phyloP scores from a whole-genome alignment of 2,113 vertebrate genomes.

The Xiphorhynchus elegans region DNA sequence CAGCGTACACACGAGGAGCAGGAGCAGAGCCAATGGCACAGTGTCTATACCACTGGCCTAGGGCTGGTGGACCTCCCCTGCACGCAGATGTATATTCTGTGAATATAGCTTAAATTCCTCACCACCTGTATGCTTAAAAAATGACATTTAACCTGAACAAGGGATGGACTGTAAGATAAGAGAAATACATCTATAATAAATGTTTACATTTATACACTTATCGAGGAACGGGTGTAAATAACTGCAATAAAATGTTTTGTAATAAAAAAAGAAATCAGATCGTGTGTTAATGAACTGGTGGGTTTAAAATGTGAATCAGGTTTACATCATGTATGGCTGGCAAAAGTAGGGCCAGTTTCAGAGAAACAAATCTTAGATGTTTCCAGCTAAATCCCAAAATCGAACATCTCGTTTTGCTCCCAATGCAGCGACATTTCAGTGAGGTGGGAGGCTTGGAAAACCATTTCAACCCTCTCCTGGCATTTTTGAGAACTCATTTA shows the following conservation, averaged over 20 bases:
- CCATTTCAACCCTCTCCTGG: not conserved
- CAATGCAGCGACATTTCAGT: not conserved
- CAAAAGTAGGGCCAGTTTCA: not conserved
- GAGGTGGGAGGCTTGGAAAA: not conserved
- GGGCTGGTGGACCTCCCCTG: constrained; percentile 27
- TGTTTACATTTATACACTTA: constrained; percentile 84
- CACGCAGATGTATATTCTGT: constrained; percentile 83
- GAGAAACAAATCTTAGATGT: not conserved
- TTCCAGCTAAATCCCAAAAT: not conserved
- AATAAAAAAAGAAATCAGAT: not conserved
- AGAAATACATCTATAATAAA: constrained; percentile 64
- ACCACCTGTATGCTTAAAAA: constrained; percentile 73
- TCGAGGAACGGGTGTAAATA: constrained; percentile 74
- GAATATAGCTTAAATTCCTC: constrained; percentile 80
- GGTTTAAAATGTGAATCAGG: not conserved
- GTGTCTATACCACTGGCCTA: constrained; percentile 94
- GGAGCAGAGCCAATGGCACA: constrained; percentile 90
- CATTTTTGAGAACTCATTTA: not conserved
- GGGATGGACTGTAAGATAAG: constrained; percentile 71
- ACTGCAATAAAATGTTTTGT: constrained; percentile 77
- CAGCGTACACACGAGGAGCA: constrained; percentile 84
- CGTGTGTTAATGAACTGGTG: not conserved
- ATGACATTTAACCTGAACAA: constrained; percentile 65
- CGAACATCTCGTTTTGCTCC: fast-evolving
- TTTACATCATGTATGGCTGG: fast-evolving